Evolutionary conservation across 2,113 vertebrate species (phyloP), one percentile per base, ranked within the genome.

Genomic region (Hippoglossus stenolepis): DNA sequence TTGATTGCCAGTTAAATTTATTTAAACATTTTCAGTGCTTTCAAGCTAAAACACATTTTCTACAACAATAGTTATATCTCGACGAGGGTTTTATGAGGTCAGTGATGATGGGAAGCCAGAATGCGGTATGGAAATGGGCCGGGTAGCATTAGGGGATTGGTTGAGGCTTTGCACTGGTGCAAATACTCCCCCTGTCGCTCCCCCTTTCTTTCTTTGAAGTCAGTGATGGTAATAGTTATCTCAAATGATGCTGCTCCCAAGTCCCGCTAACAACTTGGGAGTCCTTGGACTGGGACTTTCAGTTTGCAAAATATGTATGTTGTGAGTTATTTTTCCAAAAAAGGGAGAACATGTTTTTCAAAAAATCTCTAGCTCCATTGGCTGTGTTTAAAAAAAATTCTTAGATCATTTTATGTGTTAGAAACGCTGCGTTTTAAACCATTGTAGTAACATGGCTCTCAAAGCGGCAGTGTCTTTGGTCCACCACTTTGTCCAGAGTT

Each of bases 81-180:
- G 17, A 0, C 63, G 80, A 76, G 89, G 85, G 85, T 89, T 90
- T 89, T 79, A 79, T 77, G 75, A 90, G 90, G 87, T 89, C 84
- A 77, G 49, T 17, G 53, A 63, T 71, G 65, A 79, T 70, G 31
- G 73, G 76, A 75, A 91, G 79, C 84, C 83, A 87, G 77, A 83
- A 73, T 88, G 86, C 72, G 86, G 89, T 88, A 73, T 87, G 84
- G 86, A 93, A 92, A 83, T 77, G 68, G 79, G 87, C 90, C 84
- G 89, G 77, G 75, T 78, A 79, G 75, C 64, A 91, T 91, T 89
- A 84, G 62, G 63, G 78, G 65, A 83, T 80, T 74, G 79, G 74
- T 88, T 89, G 77, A 90, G 81, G 84, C 83, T 90, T 90, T 80
- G 73, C 78, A 84, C 75, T 89, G 82, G 83, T 90, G 75, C 84